These are phyloP conservation scores for Halcyon leucocephala DNA, from an alignment of 2,797 vertebrate genomes.

Conservation along the genomic window DNA sequence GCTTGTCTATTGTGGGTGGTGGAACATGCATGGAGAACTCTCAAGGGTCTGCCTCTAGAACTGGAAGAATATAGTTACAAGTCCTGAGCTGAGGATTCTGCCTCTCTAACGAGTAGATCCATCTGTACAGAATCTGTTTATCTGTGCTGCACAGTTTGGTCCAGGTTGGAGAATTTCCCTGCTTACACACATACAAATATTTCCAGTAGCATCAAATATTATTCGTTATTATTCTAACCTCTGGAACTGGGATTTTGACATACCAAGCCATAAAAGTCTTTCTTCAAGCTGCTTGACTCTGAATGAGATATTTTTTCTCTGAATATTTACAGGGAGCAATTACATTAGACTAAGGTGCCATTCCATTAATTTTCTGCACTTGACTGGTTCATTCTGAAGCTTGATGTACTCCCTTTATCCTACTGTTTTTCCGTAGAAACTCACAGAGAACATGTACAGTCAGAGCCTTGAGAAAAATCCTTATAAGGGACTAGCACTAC, in stretches of 20 bases:
- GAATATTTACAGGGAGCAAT: not conserved
- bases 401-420: not conserved
- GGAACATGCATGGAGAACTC: not conserved
- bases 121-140: not conserved
- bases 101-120: not conserved
- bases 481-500: not conserved
- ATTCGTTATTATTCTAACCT: not conserved
- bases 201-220: not conserved
- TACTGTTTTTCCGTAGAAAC: not conserved
- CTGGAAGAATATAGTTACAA: not conserved
- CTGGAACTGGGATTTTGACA: not conserved
- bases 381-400: not conserved
- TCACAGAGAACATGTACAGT: not conserved
- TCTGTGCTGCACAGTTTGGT: not conserved
- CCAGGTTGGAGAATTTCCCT: not conserved
- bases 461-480: not conserved
- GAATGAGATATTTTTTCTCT: not conserved
- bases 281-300: not conserved
- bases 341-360: not conserved
- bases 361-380: not conserved
- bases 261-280: not conserved
- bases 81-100: not conserved
- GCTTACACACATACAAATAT: not conserved
- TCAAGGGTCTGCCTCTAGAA: not conserved
- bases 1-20: not conserved